Conservation (phyloP, 2,797 vertebrate species). For the Spatula clypeata region DNA sequence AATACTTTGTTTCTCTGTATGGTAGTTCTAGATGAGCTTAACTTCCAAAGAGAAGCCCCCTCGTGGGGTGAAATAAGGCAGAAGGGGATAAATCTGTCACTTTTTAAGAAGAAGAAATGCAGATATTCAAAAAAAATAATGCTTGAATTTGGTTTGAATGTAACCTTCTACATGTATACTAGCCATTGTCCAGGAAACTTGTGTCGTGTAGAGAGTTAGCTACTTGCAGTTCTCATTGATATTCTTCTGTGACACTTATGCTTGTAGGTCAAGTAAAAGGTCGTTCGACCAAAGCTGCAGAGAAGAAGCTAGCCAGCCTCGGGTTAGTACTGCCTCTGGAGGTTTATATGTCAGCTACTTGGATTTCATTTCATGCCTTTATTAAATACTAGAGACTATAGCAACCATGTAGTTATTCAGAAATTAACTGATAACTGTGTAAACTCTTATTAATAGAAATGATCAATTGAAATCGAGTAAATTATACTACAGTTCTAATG, state of each 20-base stretch:
- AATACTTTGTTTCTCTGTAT: slow-evolving; percentile 30
- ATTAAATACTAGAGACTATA: slow-evolving; percentile 32
- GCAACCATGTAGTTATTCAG: background rate
- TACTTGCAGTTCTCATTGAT: slow-evolving; percentile 53
- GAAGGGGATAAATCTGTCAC: background rate
- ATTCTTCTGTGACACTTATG: slow-evolving; percentile 46
- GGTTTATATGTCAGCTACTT: slow-evolving; percentile 75
- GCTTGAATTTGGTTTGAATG: slow-evolving; percentile 29
- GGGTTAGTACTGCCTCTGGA: slow-evolving; percentile 63
- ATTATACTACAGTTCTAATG: background rate
- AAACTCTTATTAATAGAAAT: background rate
- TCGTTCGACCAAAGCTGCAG: slow-evolving; percentile 56
- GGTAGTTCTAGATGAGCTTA: background rate
- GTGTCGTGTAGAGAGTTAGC: background rate
- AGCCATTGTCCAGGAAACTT: slow-evolving; percentile 30
- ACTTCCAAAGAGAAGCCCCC: background rate
- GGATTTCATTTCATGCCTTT: slow-evolving; percentile 47
- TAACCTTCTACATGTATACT: background rate
- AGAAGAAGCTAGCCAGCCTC: slow-evolving; percentile 65
- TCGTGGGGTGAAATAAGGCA: background rate
- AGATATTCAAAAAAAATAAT: slow-evolving; percentile 27
- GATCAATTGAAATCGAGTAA: background rate
- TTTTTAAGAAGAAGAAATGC: slow-evolving; percentile 28
- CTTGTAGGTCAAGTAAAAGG: slow-evolving; percentile 75
- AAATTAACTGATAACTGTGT: background rate